Base-by-base conservation (phyloP, 2,888 invertebrate species). In the Ctena decussata region DNA sequence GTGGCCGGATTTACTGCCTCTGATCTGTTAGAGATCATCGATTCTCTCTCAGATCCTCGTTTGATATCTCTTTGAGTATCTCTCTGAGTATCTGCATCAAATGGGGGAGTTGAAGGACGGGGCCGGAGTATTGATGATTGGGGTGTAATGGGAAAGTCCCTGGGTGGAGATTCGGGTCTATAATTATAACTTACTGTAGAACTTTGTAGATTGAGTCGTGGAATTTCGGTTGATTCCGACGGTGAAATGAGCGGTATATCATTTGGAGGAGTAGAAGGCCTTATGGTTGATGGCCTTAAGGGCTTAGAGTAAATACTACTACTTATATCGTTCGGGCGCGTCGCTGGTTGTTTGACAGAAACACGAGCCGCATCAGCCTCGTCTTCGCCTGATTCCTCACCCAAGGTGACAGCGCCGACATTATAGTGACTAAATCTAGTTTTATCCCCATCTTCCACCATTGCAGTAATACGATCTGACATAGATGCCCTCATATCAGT, bases 371-470 rank as follows among this genome's bases (percentile, higher is more conserved):
- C 57, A 0, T 77, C 79, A 41, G 71, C 69, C 3, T 82, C 77
- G 15, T 46, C 65, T 27, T 78, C 81, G 15, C 49, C 72, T 15
- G 44, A 24, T 30, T 84, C 84, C 0, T 86, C 84, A 0, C 73
- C 85, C 30, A 88, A 77, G 71, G 85, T 79, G 12, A 85, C 70
- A 2, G 88, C 88, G 15, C 85, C 85, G 0, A 84, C 65, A 46
- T 85, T 85, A 60, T 88, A 88, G 53, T 82, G 82, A n/a, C 49
- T 72, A 53, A 79, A 85, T 41, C 88, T 49, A 3, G 85, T 70
- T 74, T 88, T 88, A 39, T 88, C 88, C 0, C 88, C 88, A 74
- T 88, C 88, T 82, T 88, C 88, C 12, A 88, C 88, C 30, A 88
- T 41, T 12, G 78, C n/a, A 6, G 77, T 74, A n/a, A 88, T 73